Evolutionary conservation across 2,888 invertebrate genomes (phyloP).

Genomic region (Labia minor): DNA sequence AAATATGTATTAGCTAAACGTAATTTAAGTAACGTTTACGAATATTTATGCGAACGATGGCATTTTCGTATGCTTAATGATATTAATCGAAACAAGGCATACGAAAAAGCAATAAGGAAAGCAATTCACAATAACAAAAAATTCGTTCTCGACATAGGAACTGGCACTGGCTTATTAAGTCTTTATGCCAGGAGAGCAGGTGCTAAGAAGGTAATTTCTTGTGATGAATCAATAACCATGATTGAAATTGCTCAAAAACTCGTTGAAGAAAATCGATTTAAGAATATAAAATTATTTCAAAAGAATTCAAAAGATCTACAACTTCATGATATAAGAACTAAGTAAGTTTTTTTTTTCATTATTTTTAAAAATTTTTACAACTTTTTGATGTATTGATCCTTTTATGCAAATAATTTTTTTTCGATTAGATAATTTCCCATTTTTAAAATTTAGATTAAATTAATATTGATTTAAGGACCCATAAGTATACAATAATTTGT

Average conservation of each 20-base stretch:
- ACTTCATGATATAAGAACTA: constrained; percentile 44
- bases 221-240: constrained; percentile 57
- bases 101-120: constrained; percentile 49
- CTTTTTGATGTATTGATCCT: no score
- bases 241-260: constrained; percentile 48
- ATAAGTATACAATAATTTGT: no score
- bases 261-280: constrained; percentile 38
- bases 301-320: constrained; percentile 49
- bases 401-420: no score
- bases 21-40: constrained; percentile 56
- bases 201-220: constrained; percentile 48
- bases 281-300: constrained; percentile 42
- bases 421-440: no score
- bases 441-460: no score
- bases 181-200: constrained; percentile 50
- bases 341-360: constrained; percentile 30
- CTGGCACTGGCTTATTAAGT: constrained; percentile 63
- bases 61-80: constrained; percentile 78
- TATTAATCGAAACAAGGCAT: constrained; percentile 52
- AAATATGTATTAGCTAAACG: constrained; percentile 49
- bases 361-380: no score
- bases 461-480: no score
- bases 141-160: constrained; percentile 60
- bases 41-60: constrained; percentile 63
- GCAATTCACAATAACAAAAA: constrained; percentile 42